A percentile compares a stretch with the other conserved stretches of the same genome.
phyloP scores from a whole-genome alignment of 2,797 vertebrate genomes.

The Melanotaenia nigrans region DNA sequence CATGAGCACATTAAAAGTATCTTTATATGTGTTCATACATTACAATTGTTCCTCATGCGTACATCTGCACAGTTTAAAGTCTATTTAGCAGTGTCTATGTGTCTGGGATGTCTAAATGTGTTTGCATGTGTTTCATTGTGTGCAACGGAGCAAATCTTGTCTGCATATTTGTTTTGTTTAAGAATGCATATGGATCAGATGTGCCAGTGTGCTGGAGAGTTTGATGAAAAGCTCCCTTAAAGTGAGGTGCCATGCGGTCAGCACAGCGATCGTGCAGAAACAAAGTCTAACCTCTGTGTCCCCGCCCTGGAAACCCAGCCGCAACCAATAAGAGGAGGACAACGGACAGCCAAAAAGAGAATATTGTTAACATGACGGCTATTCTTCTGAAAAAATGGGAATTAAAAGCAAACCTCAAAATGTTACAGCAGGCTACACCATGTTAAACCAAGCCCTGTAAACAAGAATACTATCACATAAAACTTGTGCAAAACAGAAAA shows the following conservation, averaged over 20 bases:
- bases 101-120: constrained; percentile 28
- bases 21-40: constrained; percentile 11
- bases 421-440: constrained; percentile 22
- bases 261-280: constrained; percentile 88
- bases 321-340: constrained; percentile 86
- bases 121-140: constrained; percentile 10
- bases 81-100: constrained; percentile 7
- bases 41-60: not conserved
- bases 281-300: constrained; percentile 93
- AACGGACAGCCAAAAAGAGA: constrained; percentile 83
- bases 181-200: constrained; percentile 56
- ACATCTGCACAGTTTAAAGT: constrained; percentile 6
- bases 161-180: not conserved
- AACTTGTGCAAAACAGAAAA: constrained; percentile 4
- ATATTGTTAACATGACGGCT: constrained; percentile 79
- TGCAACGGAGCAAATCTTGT: not conserved
- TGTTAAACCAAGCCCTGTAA: constrained; percentile 23
- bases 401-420: constrained; percentile 46
- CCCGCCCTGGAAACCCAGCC: constrained; percentile 87
- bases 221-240: constrained; percentile 86
- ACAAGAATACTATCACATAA: constrained; percentile 11
- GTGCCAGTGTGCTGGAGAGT: constrained; percentile 85
- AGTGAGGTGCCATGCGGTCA: constrained; percentile 86
- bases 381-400: constrained; percentile 33
- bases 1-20: constrained; percentile 39